Base-by-base conservation (phyloP, 2,113 vertebrate species). In the Hemiprocne comata region DNA sequence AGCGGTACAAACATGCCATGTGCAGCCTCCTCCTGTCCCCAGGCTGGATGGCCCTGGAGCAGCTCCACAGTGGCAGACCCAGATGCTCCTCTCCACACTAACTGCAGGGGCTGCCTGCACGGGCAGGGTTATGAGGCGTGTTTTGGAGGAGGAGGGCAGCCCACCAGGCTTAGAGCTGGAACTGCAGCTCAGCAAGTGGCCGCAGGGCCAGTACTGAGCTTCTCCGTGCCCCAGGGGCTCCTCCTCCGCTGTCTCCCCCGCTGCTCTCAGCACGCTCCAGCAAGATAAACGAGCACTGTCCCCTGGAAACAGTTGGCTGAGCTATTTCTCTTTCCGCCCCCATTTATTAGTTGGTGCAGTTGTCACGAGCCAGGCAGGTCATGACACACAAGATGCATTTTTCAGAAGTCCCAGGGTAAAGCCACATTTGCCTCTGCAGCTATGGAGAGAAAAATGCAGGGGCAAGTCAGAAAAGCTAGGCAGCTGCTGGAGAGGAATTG, bases 291-390 rank as follows among this genome's bases (percentile, higher is more conserved):
- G 36, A 96, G 90, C 19, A 3, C 85, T 87, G 76, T 96, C 94
- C 93, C 61, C 80, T 96, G 76, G 83, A 93, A 96, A 90, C 95
- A 92, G 88, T 93, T 96, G 95, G 88, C 93, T 84, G 79, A 96
- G 86, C 95, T 96, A 94, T 97, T 97, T 95, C 96, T 95, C 86
- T 95, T 95, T 95, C 94, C 80, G 0, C 92, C 86, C 76, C 86
- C 86, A 84, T 95, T 95, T 96, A 95, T 93, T 96, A 93, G 90
- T 71, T 95, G 84, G 70, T 95, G 92, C 94, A 95, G 88, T 96
- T 96, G 92, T 95, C 88, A 70, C 16, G 8, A 95, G 86, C 79
- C 85, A 89, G 86, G 95, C 95, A 95, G 95, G 92, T 96, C 94
- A 92, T 86, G 95, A 97, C 92, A 94, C 40, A 95, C 31, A 93